Evolutionary conservation across 2,113 vertebrate species (phyloP).

Genomic region (Malurus melanocephalus): DNA sequence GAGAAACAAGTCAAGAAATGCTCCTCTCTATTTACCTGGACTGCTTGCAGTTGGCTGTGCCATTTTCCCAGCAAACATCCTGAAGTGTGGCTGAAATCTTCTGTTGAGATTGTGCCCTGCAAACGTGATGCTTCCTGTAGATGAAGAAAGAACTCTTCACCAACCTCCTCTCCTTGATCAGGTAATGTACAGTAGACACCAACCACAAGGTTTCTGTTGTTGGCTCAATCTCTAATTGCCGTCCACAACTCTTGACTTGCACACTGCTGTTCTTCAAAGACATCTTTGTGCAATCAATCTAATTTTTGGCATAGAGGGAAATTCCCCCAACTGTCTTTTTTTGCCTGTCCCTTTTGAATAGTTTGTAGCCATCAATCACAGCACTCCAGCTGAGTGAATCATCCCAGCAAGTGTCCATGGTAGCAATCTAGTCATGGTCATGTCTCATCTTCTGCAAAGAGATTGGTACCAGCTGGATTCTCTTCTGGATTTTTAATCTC

Average conservation of each 20-base stretch:
- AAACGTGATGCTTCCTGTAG: background rate
- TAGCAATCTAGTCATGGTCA: background rate
- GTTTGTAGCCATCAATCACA: background rate
- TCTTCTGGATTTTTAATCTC: background rate
- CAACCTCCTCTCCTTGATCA: background rate
- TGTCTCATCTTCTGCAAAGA: background rate
- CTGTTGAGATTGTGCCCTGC: fast-evolving
- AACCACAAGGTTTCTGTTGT: background rate
- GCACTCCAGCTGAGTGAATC: fast-evolving
- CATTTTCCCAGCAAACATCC: background rate
- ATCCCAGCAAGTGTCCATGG: background rate
- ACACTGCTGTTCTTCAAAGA: background rate
- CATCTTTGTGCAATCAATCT: background rate
- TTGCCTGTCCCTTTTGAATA: background rate
- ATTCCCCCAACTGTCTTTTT: background rate
- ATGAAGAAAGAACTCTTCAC: background rate
- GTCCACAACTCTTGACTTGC: background rate
- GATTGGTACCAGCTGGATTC: background rate
- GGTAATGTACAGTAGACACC: background rate
- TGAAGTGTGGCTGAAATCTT: background rate
- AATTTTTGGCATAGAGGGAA: background rate
- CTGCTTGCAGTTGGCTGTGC: background rate
- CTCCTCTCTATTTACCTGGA: background rate
- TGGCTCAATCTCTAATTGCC: background rate
- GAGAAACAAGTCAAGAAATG: background rate